Percentiles rank a stretch among this genome's conserved stretches.
These are phyloP conservation scores for Acestrorhynchus altus DNA, from an alignment of 2,797 vertebrate genomes.

Conservation along the genomic window DNA sequence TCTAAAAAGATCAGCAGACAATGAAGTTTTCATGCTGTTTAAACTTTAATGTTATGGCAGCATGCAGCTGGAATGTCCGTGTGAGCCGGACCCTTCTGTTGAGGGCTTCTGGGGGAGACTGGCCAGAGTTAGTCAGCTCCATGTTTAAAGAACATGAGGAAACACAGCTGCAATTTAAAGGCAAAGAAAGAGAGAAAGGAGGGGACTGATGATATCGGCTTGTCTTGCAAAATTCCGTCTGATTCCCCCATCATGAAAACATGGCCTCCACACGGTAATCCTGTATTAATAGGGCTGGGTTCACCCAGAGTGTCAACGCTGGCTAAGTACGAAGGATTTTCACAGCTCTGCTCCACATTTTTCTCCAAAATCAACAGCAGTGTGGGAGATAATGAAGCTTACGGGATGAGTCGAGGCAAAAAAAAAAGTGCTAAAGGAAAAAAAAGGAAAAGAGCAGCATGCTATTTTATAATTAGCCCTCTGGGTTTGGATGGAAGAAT, in stretches of 20 bases:
- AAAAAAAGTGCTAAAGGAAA: conserved; percentile 46
- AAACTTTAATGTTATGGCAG: conserved; percentile 65
- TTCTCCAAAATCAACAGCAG: conserved; percentile 80
- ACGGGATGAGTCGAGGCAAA: conserved; percentile 65
- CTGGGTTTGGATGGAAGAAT: conserved; percentile 77
- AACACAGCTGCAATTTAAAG: conserved; percentile 82
- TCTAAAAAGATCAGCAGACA: conserved; percentile 30
- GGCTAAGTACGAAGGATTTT: conserved; percentile 88
- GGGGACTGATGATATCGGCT: conserved; percentile 41
- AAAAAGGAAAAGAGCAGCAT: conserved; percentile 66
- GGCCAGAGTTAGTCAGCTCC: conserved; percentile 61
- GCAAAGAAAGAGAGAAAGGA: conserved; percentile 65
- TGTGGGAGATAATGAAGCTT: conserved; percentile 86
- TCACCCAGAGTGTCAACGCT: conserved; percentile 91
- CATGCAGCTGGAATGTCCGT: conserved; percentile 59
- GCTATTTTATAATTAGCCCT: conserved; percentile 88
- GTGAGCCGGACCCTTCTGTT: conserved; percentile 64
- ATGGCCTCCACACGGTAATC: conserved; percentile 80
- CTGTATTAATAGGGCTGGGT: conserved; percentile 86
- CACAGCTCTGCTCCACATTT: conserved; percentile 84
- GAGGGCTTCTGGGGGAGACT: conserved; percentile 58
- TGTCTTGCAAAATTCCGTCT: conserved; percentile 76
- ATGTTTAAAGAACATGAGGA: conserved; percentile 68
- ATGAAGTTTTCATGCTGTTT: conserved; percentile 60
- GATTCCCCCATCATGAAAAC: conserved; percentile 82